Base-by-base conservation (phyloP, 2,888 invertebrate species). In the Scrobipalpa atriplicella region DNA sequence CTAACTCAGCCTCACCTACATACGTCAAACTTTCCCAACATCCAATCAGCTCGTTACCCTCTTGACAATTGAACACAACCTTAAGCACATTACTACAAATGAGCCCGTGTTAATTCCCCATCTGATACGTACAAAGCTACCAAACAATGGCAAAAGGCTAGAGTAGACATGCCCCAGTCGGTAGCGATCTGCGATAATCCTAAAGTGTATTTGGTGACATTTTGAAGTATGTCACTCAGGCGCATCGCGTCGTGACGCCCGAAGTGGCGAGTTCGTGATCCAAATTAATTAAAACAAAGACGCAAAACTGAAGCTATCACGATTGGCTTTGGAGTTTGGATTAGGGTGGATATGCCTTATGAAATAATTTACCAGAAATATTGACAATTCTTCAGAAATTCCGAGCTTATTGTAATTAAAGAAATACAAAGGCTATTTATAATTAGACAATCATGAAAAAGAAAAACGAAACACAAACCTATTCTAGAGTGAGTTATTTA, bases 251-350 rank as follows among this genome's bases (percentile, higher is more conserved):
- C 92, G 92, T 92, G 92, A 91, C 87, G 83, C 83, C 84, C 84
- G 80, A 90, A 90, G 92, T 92, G 92, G 92, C 87, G 89, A 90
- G 85, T 85, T 92, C 92, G 92, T 92, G 92, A 90, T 88, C 90
- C 89, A 92, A 92, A 92, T 92, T 92, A 92, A 92, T 92, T 92
- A 92, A 92, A 91, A 88, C 89, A 80, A 83, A 90, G 86, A 90
- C 88, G 87, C 90, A 88, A 90, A 89, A 89, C 87, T 85, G 80
- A 84, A 84, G 86, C 84, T 87, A 92, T 91, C 92, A 88, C 90
- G 92, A 91, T 90, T 85, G 83, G 76, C 75, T 81, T 75, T 75
- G 73, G 74, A 76, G 83, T 74, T 78, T 75, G 77, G 79, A 75
- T 80, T 87, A 78, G 73, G 75, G 71, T 86, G 90, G 90, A 90